Evolutionary conservation across 2,888 invertebrate genomes (phyloP).

Genomic region (Monoplex corrugatus): DNA sequence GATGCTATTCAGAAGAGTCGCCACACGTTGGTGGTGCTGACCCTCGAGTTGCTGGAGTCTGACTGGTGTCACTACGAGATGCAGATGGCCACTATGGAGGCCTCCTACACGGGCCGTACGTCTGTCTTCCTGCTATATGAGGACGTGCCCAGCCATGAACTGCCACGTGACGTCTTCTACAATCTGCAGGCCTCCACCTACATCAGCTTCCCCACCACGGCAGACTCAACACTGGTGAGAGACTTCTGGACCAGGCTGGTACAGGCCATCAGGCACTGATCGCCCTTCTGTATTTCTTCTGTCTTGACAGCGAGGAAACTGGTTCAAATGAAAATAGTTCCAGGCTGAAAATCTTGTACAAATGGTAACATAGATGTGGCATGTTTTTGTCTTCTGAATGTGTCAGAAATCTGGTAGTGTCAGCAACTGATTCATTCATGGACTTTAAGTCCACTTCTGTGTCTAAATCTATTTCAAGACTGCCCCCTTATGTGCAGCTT

Average conservation of each 20-base stretch:
- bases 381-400: too few species aligned
- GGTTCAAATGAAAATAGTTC: too few species aligned
- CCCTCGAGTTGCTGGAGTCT: conserved; percentile 38
- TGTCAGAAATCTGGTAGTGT: too few species aligned
- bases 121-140: conserved; percentile 52
- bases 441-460: too few species aligned
- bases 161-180: conserved; percentile 47
- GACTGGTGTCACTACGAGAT: conserved; percentile 53
- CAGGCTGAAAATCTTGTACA: too few species aligned
- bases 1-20: conserved; percentile 51
- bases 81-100: conserved; percentile 56
- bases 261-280: conserved; percentile 24
- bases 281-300: too few species aligned
- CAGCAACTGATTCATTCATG: too few species aligned
- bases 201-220: conserved; percentile 43
- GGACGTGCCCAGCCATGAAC: conserved; percentile 45
- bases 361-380: too few species aligned
- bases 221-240: neutral
- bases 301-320: too few species aligned
- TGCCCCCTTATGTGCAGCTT: too few species aligned
- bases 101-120: conserved; percentile 47
- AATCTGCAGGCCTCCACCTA: conserved; percentile 50
- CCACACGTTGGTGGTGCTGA: conserved; percentile 49
- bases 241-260: conserved; percentile 42
- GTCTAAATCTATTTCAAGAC: too few species aligned